These are phyloP conservation scores for Brachymystax lenok DNA, from an alignment of 2,797 vertebrate species.

Conservation along the genomic window DNA sequence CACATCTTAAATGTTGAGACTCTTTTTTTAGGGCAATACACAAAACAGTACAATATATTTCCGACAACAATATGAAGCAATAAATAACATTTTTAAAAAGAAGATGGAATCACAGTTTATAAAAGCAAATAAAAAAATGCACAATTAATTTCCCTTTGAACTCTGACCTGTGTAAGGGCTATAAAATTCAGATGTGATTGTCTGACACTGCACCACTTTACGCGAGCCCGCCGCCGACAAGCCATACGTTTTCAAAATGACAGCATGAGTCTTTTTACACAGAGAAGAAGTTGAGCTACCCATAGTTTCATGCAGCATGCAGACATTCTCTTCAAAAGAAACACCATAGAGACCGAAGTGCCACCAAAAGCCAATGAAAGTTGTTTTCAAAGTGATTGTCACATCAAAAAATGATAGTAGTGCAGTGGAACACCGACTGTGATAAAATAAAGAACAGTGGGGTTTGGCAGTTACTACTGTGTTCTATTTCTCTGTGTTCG, in stretches of 20 bases:
- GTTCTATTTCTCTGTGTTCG: neutral
- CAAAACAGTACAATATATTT: conserved; percentile 20
- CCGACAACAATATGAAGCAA: neutral
- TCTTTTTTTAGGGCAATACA: conserved; percentile 39
- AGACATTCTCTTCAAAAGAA: conserved; percentile 38
- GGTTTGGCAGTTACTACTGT: neutral
- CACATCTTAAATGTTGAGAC: neutral
- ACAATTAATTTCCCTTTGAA: conserved; percentile 26
- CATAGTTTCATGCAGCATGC: conserved; percentile 60
- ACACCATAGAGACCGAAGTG: neutral
- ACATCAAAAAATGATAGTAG: conserved; percentile 12
- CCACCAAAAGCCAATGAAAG: conserved; percentile 14
- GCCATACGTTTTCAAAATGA: neutral
- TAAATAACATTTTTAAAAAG: conserved; percentile 38
- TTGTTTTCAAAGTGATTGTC: conserved; percentile 43
- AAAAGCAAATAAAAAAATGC: neutral
- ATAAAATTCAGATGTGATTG: conserved; percentile 49
- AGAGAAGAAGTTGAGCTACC: conserved; percentile 21
- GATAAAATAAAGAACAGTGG: neutral
- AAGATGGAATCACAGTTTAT: conserved; percentile 46
- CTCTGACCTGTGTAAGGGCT: conserved; percentile 22
- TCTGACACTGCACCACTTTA: conserved; percentile 52
- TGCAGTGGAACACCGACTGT: conserved; percentile 7
- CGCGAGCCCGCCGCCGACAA: conserved; percentile 20
- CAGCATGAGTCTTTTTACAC: conserved; percentile 10